A percentile compares a stretch with the other conserved stretches of the same genome.
These are phyloP conservation scores for Schrankia costaestrigalis DNA, from an alignment of 2,888 invertebrate genomes.

Conservation along the genomic window DNA sequence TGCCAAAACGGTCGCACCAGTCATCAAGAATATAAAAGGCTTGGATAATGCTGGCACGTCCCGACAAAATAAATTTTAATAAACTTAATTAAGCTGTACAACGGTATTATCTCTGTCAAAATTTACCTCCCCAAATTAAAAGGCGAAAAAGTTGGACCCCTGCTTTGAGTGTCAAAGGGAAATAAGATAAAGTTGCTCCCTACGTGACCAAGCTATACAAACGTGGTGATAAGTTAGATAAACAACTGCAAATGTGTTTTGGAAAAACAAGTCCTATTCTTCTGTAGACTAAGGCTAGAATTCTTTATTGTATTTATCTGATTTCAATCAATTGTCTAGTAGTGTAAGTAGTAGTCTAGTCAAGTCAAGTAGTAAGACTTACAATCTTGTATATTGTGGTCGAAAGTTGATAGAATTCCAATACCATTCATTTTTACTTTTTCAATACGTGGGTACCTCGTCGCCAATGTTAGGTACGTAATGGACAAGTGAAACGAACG, in stretches of 20 bases:
- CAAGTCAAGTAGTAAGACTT: too few species aligned
- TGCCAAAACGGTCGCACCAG: not conserved
- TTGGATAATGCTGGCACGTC: conserved; percentile 48
- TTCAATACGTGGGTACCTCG: too few species aligned
- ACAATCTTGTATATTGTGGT: too few species aligned
- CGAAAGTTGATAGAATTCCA: too few species aligned
- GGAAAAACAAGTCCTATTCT: not conserved
- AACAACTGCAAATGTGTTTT: conserved; percentile 7
- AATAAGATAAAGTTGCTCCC: conserved; percentile 51
- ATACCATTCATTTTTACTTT: too few species aligned
- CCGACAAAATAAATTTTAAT: conserved; percentile 72
- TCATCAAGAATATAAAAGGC: conserved; percentile 22
- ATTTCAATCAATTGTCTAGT: too few species aligned
- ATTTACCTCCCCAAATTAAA: conserved; percentile 63
- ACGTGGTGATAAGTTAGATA: conserved; percentile 15
- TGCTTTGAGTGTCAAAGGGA: conserved; percentile 46
- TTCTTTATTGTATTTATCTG: too few species aligned
- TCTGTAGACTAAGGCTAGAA: too few species aligned
- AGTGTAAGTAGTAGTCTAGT: too few species aligned
- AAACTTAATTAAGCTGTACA: conserved; percentile 74
- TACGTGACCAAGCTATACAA: conserved; percentile 55
- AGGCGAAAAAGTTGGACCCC: conserved; percentile 48
- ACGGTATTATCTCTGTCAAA: conserved; percentile 69
- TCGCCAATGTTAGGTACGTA: too few species aligned
- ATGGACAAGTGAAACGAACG: too few species aligned